Evolutionary conservation across 2,113 vertebrate species (phyloP), one percentile per base, ranked within the genome.

Genomic region (Opisthocomus hoazin): DNA sequence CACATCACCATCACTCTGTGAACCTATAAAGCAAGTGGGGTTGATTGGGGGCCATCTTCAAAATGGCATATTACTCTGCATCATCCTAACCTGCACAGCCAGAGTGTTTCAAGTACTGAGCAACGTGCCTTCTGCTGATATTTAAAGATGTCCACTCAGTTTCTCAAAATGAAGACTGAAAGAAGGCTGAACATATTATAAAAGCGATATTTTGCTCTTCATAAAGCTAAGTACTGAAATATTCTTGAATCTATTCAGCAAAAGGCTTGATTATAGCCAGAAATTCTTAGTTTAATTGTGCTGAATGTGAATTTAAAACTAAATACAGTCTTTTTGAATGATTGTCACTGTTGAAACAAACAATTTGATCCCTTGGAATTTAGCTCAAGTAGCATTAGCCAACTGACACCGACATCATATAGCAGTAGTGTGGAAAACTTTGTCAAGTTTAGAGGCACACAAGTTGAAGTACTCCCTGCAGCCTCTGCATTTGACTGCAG

Each of bases 11-110:
- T 15, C 54, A 23, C 23, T 37, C 56, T 58, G 10, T 61, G 78
- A 87, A 30, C 8, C 29, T 34, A 39, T 11, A 32, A 4, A 75
- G 10, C 32, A 68, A 58, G 6, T 0, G 3, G 7, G 1, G 1
- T 32, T 2, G 0, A 21, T 6, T 8, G 4, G 10, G 13, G 4
- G 3, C 9, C 85, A 36, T 18, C 34, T 82, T 75, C 19, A 81
- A 70, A 91, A 32, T 6, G 7, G 1, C 10, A 14, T 26, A 15
- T 54, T 69, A 26, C 6, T 73, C n/a, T 13, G 16, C 16, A 15
- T 30, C 53, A 68, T 32, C 23, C 15, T 43, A 82, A 60, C 5
- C 20, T 75, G 21, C 37, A 46, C 22, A 71, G 65, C 4, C 29
- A 92, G 39, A 29, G 7, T n/a, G 39, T 37, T 70, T 66, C 34